Percentiles rank a stretch among this genome's conserved stretches.
phyloP scores from a whole-genome alignment of 1,140 invertebrate genomes.

The Daktulosphaira vitifoliae region DNA sequence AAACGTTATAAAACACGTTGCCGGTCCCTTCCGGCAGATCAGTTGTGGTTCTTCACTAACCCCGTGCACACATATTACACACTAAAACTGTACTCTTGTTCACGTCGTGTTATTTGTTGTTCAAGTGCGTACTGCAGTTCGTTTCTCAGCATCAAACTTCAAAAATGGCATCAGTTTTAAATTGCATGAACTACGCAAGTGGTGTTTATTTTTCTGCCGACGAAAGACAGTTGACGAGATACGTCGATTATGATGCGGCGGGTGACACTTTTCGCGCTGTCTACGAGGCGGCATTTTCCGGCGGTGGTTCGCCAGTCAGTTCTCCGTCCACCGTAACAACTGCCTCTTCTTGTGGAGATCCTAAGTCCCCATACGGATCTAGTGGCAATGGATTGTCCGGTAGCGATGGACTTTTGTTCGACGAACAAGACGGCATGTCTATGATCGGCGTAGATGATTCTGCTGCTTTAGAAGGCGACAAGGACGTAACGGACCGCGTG shows the following conservation, averaged over 20 bases:
- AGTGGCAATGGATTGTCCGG: neutral
- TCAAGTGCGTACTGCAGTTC: too few species aligned
- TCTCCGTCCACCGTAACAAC: slow-evolving; percentile 1
- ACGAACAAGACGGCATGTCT: too few species aligned
- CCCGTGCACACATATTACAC: too few species aligned
- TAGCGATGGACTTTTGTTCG: neutral
- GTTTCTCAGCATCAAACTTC: too few species aligned
- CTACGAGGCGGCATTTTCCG: slow-evolving; percentile 12
- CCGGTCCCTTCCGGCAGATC: slow-evolving; percentile 27
- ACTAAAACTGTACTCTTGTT: too few species aligned
- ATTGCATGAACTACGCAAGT: slow-evolving; percentile 5
- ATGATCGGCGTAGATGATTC: neutral
- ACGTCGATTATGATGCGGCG: slow-evolving; percentile 8
- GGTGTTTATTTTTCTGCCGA: neutral
- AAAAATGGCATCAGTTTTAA: slow-evolving; percentile 8
- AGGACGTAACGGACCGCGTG: slow-evolving; percentile 63
- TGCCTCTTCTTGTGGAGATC: neutral
- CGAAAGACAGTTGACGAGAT: neutral
- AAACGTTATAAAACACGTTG: slow-evolving; percentile 24
- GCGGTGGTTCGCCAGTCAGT: neutral
- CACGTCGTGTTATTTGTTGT: too few species aligned
- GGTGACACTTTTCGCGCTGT: slow-evolving; percentile 15
- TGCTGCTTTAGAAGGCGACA: slow-evolving; percentile 36
- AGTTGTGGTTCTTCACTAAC: slow-evolving; percentile 4
- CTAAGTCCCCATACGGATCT: neutral